These are phyloP conservation scores for Gerris buenoi DNA, from an alignment of 1,140 invertebrate genomes.

Conservation along the genomic window DNA sequence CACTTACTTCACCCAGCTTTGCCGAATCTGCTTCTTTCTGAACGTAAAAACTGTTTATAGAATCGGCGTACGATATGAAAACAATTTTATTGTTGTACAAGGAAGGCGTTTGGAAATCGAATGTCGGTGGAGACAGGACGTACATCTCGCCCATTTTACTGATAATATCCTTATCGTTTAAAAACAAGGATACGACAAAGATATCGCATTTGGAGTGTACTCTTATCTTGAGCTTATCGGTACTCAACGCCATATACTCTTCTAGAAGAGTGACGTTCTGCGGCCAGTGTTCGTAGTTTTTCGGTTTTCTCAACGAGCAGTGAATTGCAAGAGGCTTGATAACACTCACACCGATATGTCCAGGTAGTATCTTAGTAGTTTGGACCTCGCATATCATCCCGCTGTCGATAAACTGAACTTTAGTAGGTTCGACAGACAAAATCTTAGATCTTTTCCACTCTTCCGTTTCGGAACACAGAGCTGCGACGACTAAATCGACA, in stretches of 20 bases:
- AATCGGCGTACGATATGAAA: background rate
- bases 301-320: background rate
- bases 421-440: background rate
- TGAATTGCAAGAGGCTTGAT: background rate
- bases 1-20: constrained; percentile 4
- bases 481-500: background rate
- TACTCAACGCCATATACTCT: background rate
- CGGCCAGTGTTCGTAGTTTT: background rate
- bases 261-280: background rate
- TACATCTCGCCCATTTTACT: background rate
- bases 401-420: constrained; percentile 4
- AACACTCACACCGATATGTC: background rate
- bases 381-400: background rate
- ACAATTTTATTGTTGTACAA: background rate
- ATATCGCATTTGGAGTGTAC: background rate
- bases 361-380: background rate
- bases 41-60: background rate
- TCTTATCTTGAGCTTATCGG: background rate
- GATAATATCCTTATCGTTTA: background rate
- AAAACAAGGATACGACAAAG: background rate
- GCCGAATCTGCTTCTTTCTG: background rate
- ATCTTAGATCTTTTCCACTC: background rate
- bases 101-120: background rate
- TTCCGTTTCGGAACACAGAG: background rate
- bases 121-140: background rate